Conservation (phyloP, 92 coral and sea anemone species). For the Porites lobata region DNA sequence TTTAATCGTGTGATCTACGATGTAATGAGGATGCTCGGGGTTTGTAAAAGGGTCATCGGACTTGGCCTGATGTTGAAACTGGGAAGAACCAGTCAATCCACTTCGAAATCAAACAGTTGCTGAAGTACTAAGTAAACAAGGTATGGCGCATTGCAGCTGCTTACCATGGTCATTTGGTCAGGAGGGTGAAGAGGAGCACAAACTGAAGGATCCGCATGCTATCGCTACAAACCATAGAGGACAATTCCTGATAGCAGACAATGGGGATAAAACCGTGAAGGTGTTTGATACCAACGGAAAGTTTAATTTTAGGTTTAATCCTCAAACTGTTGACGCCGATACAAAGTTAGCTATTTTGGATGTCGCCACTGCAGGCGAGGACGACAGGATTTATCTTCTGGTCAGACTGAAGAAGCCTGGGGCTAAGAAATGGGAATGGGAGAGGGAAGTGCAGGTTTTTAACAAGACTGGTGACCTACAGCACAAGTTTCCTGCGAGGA, state of each 20-base stretch:
- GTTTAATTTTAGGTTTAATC: neutral
- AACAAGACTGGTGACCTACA: neutral
- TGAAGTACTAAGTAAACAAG: no score
- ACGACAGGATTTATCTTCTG: constrained; percentile 4
- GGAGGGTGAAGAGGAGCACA: constrained; percentile 12
- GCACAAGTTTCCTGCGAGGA: neutral
- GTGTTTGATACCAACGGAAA: constrained; percentile 43
- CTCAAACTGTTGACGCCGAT: neutral
- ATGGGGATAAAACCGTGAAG: constrained; percentile 45
- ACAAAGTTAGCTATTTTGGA: neutral
- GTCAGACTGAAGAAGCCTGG: neutral
- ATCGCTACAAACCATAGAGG: constrained; percentile 17
- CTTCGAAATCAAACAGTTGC: no score
- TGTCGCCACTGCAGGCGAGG: constrained; percentile 3
- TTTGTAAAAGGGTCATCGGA: no score
- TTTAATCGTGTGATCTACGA: no score
- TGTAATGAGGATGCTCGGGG: no score
- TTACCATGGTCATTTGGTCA: constrained; percentile 8
- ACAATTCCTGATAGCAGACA: constrained; percentile 32
- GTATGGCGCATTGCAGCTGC: neutral
- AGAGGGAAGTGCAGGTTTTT: neutral
- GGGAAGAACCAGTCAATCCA: no score
- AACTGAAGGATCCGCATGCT: constrained; percentile 35
- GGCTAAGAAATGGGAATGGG: no score
- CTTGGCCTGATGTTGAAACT: no score